Evolutionary conservation across 2,888 invertebrate species (phyloP), one percentile per base, ranked within the genome.

Genomic region (Chironomus tentans): DNA sequence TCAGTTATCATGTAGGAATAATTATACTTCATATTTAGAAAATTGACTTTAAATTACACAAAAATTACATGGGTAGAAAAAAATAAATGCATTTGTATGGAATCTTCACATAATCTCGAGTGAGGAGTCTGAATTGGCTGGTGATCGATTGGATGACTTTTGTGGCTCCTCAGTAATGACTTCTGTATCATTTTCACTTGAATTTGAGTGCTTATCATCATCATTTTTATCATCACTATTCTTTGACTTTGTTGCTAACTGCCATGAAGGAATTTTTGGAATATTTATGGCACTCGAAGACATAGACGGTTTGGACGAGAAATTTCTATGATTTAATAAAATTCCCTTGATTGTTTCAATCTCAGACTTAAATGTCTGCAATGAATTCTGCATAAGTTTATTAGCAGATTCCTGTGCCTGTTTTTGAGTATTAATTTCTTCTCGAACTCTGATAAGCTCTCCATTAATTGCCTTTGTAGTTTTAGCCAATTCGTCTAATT

Each of bases 251-350:
- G 4, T 38, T 1, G 13, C 38, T 12, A 72, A 18, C 24, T 72
- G 72, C 72, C 72, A 72, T n/a, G 50, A 50, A 1, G 72, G 72
- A 62, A 72, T 72, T 92, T 65, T 65, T 3, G 21, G 65, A 6
- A 65, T 21, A n/a, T 22, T 10, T 2, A 24, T 65, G 21, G 4
- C n/a, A 10, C 10, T 4, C 3, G 65, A 65, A 24, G 65, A 56
- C 15, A 56, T 18, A 15, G 56, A 65, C n/a, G 21, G 65, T 13
- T 13, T 21, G 13, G 65, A 65, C 2, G 65, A 65, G 82, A 93
- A 93, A 84, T 93, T 93, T 83, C 92, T 93, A 80, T 93, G 89
- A 84, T 89, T 90, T 21, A 92, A 84, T 68, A 92, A 82, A 74
- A 92, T 87, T 76, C 91, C 91, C 82, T 92, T 92, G 22, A 92